Evolutionary conservation across 2,888 invertebrate species (phyloP).

Genomic region (Drosophila histrio): DNA sequence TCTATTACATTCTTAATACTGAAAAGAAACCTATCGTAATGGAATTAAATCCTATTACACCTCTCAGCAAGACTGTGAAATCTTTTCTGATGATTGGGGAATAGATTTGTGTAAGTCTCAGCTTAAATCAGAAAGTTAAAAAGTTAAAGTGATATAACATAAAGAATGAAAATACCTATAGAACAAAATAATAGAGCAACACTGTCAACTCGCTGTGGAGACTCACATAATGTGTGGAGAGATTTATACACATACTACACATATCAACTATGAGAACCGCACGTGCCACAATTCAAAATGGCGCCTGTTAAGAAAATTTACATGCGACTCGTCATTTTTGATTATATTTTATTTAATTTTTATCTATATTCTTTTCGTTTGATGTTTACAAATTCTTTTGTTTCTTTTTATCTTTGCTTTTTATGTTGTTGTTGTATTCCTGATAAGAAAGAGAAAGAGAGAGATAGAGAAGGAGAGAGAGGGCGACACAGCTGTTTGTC

Average conservation of each 20-base stretch:
- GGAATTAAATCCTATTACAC: no score
- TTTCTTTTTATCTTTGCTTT: conserved; percentile 27
- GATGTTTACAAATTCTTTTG: conserved; percentile 11
- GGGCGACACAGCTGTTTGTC: conserved; percentile 64
- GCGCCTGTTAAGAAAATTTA: conserved; percentile 28
- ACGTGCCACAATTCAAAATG: conserved; percentile 55
- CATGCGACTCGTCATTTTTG: conserved; percentile 27
- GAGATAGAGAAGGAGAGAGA: conserved; percentile 18
- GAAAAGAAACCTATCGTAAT: not conserved
- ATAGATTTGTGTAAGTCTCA: not conserved
- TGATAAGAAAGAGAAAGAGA: conserved; percentile 20
- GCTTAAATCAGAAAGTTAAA: no score
- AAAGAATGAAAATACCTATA: not conserved
- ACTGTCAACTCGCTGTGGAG: conserved; percentile 21
- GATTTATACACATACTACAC: not conserved
- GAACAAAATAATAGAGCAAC: not conserved
- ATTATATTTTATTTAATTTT: conserved; percentile 32
- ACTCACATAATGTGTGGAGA: conserved; percentile 19
- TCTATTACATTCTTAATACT: not conserved
- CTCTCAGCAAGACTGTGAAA: no score
- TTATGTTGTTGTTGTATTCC: conserved; percentile 9
- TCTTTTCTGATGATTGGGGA: not conserved
- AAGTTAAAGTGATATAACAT: no score
- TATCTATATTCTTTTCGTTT: conserved; percentile 19
- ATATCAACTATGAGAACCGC: conserved; percentile 21